Conservation (phyloP, 2,888 invertebrate species). For the Caenorhabditis drosophilae region DNA sequence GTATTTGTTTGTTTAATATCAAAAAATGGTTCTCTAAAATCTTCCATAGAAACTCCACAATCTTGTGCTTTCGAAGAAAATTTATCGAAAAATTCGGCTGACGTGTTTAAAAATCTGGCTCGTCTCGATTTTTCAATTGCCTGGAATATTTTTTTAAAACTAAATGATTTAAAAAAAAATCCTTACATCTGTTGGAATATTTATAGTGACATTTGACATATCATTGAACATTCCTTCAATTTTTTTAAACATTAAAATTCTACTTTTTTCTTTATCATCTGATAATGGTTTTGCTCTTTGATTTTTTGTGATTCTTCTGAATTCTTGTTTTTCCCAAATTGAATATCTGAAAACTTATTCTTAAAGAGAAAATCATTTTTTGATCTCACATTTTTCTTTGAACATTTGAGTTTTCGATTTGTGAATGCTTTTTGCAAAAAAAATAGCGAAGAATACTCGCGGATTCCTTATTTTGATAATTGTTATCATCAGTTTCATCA, state of each 20-base stretch:
- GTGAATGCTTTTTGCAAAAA: constrained; percentile 57
- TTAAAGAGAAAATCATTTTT: neutral
- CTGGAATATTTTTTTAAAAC: neutral
- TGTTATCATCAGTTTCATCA: constrained; percentile 49
- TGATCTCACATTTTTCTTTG: constrained; percentile 41
- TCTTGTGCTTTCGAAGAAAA: constrained; percentile 37
- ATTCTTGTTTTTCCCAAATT: constrained; percentile 5
- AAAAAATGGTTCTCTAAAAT: constrained; percentile 36
- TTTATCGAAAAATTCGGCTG: constrained; percentile 28
- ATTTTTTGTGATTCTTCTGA: constrained; percentile 13
- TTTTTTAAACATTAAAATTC: constrained; percentile 10
- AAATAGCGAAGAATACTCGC: constrained; percentile 47
- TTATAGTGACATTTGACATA: neutral
- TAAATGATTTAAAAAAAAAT: neutral
- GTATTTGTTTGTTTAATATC: constrained; percentile 21
- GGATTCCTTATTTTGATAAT: constrained; percentile 16
- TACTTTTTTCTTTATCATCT: constrained; percentile 41
- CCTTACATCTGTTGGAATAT: constrained; percentile 5
- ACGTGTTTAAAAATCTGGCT: constrained; percentile 35
- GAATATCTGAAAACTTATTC: constrained; percentile 2
- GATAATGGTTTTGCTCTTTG: constrained; percentile 25
- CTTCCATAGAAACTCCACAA: constrained; percentile 16
- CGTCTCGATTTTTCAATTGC: constrained; percentile 7
- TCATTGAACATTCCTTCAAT: constrained; percentile 1
- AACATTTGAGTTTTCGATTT: constrained; percentile 34